Base-by-base conservation (phyloP, 2,797 vertebrate genomes). In the Enteromius anoplus region DNA sequence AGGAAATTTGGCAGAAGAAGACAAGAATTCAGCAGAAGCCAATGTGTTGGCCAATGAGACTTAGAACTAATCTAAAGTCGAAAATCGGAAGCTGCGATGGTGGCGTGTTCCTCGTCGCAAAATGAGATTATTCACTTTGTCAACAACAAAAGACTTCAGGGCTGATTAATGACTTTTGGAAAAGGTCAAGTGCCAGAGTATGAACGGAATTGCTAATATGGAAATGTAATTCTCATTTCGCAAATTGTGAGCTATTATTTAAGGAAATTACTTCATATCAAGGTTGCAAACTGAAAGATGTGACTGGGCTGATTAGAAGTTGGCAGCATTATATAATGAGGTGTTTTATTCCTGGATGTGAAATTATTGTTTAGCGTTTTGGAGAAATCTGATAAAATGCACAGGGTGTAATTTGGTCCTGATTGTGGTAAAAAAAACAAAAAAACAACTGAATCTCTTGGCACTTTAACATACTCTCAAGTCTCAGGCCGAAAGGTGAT, bases 231-330 rank as follows among this genome's bases (percentile, higher is more conserved):
- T 78, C 60, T 78, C 42, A 78, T 78, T 65, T 88, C 55, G 86
- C 17, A 85, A 75, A 83, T 88, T 88, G 86, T 79, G 26, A 53
- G 72, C 72, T 66, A 53, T 82, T 82, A 82, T 58, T 68, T 75
- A 75, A 82, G 32, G 64, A 76, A 82, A 42, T 3, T 0, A 26
- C 23, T 55, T 69, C 1, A 45, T 76, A 68, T 68, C n/a, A 34
- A 66, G 58, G 53, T 40, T 32, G 71, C 49, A 40, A 68, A 66
- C 37, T 82, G 45, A 66, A 53, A 80, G 71, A 49, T 7, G 3
- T 37, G 19, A 65, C 32, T 15, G 21, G 37, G 49, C 47, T 82
- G 34, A 76, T 82, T 45, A 45, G 62, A 68, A 75, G 47, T 45
- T 58, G 49, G 6, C 71, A 23, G 29, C n/a, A n/a, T 58, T 45